Evolutionary conservation across 1,140 invertebrate species (phyloP).

Genomic region (Pygmarrhopalites habei): DNA sequence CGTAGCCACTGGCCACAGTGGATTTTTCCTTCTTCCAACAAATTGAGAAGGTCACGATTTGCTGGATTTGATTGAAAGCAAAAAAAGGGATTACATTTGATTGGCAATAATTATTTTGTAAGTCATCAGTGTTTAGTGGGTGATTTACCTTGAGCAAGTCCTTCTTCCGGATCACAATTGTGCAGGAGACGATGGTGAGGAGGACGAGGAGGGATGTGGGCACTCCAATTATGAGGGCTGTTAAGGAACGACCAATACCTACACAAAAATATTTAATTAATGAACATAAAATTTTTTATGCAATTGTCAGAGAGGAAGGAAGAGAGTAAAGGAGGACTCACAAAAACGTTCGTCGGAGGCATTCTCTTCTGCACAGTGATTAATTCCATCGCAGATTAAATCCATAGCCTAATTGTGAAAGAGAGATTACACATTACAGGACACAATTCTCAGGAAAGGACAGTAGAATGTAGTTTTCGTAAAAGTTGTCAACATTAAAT

Average conservation of each 20-base stretch:
- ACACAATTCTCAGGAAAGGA: neutral
- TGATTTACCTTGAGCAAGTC: constrained; percentile 14
- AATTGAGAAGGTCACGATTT: neutral
- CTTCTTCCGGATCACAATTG: neutral
- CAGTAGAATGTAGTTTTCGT: neutral
- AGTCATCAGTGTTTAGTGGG: too few species aligned
- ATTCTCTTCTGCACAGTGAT: constrained; percentile 44
- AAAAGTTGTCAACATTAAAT: too few species aligned
- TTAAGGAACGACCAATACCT: constrained; percentile 1
- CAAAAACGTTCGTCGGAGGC: constrained; percentile 44
- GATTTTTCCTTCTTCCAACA: constrained; percentile 8
- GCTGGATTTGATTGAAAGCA: too few species aligned
- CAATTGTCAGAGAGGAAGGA: too few species aligned
- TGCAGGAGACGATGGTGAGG: constrained; percentile 10
- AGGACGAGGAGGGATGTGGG: neutral
- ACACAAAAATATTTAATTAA: neutral
- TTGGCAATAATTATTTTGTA: too few species aligned
- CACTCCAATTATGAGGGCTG: neutral
- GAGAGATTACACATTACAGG: neutral
- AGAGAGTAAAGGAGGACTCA: too few species aligned
- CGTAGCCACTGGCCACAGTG: neutral
- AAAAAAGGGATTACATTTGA: too few species aligned
- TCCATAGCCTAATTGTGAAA: too few species aligned
- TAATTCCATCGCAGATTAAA: constrained; percentile 43
- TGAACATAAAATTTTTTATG: neutral